Evolutionary conservation across 2,797 vertebrate genomes (phyloP).

Genomic region (Phyllotis vaccarum): DNA sequence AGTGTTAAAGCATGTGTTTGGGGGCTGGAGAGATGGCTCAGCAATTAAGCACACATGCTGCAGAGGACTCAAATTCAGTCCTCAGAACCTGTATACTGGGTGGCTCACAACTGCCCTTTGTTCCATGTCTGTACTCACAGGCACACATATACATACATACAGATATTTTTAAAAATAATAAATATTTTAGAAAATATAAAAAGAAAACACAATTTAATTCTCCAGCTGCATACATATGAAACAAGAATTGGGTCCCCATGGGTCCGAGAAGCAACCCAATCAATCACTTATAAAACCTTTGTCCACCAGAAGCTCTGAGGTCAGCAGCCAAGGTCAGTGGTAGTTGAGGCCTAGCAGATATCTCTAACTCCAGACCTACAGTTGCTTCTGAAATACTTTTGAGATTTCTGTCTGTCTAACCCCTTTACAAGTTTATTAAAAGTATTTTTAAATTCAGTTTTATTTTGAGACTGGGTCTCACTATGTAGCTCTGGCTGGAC

Average conservation of each 20-base stretch:
- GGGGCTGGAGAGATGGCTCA: not conserved
- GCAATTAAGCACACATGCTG: too few species aligned
- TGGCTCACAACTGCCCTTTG: not conserved
- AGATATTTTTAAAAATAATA: not conserved
- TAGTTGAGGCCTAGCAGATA: not conserved
- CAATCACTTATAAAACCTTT: not conserved
- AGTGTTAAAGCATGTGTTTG: not conserved
- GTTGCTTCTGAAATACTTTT: not conserved
- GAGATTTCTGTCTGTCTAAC: not conserved
- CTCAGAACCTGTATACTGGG: not conserved
- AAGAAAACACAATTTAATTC: not conserved
- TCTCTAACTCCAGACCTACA: not conserved
- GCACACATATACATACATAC: not conserved
- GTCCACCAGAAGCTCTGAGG: not conserved
- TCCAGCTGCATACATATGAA: not conserved
- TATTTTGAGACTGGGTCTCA: not conserved
- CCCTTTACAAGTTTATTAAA: not conserved
- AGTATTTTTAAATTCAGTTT: not conserved
- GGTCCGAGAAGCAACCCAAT: not conserved
- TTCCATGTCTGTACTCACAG: not conserved
- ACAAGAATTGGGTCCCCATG: not conserved
- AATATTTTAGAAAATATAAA: not conserved
- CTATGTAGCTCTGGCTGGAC: too few species aligned
- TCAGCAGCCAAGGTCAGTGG: not conserved
- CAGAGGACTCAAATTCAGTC: not conserved